phyloP scores from a whole-genome alignment of 2,797 vertebrate species.

The Heliangelus exortis region DNA sequence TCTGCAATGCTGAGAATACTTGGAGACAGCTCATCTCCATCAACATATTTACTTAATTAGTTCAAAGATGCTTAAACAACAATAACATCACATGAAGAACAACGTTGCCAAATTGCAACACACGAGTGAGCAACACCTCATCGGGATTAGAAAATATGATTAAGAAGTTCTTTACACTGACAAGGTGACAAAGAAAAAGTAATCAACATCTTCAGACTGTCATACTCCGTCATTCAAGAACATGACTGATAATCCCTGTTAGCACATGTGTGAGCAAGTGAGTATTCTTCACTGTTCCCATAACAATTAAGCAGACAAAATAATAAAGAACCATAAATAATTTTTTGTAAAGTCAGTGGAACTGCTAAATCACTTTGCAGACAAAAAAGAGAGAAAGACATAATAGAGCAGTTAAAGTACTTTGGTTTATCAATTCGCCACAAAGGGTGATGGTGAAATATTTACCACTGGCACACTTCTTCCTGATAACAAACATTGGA shows the following conservation, averaged over 20 bases:
- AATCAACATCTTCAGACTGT: neutral
- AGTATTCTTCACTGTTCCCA: neutral
- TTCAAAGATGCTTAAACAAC: neutral
- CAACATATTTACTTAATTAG: neutral
- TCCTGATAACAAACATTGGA: neutral
- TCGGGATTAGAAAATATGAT: neutral
- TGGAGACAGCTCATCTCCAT: neutral
- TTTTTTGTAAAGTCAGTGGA: neutral
- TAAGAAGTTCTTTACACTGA: neutral
- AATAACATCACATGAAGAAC: neutral
- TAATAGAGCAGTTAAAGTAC: neutral
- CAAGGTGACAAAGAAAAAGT: neutral
- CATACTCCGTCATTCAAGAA: neutral
- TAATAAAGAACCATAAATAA: neutral
- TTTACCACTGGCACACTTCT: neutral
- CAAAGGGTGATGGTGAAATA: neutral
- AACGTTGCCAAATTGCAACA: neutral
- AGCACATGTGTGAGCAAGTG: neutral
- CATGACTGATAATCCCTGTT: neutral
- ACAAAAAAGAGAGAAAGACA: neutral
- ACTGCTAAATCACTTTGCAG: neutral
- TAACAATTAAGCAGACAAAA: neutral
- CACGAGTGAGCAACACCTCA: neutral
- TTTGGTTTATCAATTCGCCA: neutral
- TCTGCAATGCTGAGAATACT: neutral